Evolutionary conservation across 2,113 vertebrate species (phyloP).

Genomic region (Genyomyrus donnyi): DNA sequence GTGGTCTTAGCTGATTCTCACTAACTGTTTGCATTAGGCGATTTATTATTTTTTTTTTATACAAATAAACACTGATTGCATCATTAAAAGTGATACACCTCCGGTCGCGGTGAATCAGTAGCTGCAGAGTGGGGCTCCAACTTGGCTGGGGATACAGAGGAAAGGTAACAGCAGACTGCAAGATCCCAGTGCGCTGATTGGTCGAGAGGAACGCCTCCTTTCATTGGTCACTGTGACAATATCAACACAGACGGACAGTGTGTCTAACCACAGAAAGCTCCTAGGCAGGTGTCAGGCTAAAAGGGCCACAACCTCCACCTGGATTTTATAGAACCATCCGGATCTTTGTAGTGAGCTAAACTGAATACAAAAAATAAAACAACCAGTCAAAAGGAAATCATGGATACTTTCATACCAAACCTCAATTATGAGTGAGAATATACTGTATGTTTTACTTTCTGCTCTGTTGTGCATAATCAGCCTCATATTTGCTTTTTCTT

Average conservation of each 20-base stretch:
- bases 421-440: not conserved
- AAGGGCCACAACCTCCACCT: not conserved
- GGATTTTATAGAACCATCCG: not conserved
- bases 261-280: not conserved
- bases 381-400: not conserved
- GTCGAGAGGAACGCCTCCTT: not conserved
- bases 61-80: not conserved
- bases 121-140: not conserved
- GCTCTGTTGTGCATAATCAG: not conserved
- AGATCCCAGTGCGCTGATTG: not conserved
- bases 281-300: not conserved
- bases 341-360: not conserved
- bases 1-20: not conserved
- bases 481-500: not conserved
- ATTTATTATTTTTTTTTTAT: not conserved
- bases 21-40: not conserved
- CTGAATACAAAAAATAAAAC: not conserved
- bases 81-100: not conserved
- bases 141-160: not conserved
- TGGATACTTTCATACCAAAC: not conserved
- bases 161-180: not conserved
- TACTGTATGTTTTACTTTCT: not conserved
- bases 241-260: not conserved
- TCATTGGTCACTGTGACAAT: not conserved
- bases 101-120: not conserved